Base-by-base conservation (phyloP, 1,140 invertebrate genomes). In the Drosophila jambulina region DNA sequence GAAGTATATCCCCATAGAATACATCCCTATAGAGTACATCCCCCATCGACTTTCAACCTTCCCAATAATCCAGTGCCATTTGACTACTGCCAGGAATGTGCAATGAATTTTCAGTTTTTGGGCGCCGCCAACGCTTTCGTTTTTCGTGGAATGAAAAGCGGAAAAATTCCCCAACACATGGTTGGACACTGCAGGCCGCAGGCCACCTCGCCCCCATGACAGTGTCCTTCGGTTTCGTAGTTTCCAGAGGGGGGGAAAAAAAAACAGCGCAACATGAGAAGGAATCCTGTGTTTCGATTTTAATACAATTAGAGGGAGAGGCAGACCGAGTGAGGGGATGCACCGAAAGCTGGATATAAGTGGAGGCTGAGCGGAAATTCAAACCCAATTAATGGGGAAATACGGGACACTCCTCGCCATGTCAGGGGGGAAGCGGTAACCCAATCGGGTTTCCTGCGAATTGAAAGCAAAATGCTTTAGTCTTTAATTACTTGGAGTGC, bases 41-140 rank as follows among this genome's bases (percentile, higher is more conserved):
- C 19, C 1, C 36, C 3, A n/a, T 36, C 56, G 38, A 7, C 27
- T 17, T 21, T 10, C 3, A 8, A 15, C 4, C 21, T 25, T 48
- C 4, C 2, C 8, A 7, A 43, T 25, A 53, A 51, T 12, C n/a
- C 10, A 2, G 8, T 67, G 29, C 38, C 56, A 29, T 60, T 60
- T 48, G 15, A n/a, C 34, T 59, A 36, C 15, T 38, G 15, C 42
- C 36, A n/a, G 80, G 61, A 58, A 79, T 65, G 58, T 57, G 60
- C 75, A 78, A 70, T 82, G 63, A 65, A 82, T 54, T 79, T 78
- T 29, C 48, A 13, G 68, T 48, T 42, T 56, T 67, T 48, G n/a
- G 34, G 25, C 63, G 25, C 25, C 25, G 23, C 38, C 38, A 19
- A 12, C 1, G 45, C 46, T 53, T 53, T 71, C 56, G 45, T 40